phyloP scores from a whole-genome alignment of 2,888 invertebrate genomes.

The Stegana nigrithorax region DNA sequence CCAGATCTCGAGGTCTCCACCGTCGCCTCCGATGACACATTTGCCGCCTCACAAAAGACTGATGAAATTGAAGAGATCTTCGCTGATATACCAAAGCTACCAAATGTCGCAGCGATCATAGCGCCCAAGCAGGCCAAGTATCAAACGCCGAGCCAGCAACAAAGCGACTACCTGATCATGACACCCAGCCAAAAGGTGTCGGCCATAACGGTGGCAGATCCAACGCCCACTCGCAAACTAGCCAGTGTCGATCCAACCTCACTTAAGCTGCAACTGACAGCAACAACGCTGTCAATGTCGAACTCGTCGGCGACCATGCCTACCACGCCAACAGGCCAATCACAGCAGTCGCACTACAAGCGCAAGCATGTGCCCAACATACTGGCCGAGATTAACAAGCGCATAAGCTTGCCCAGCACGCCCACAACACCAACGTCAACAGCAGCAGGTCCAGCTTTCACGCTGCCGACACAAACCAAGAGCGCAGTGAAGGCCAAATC shows the following conservation, averaged over 20 bases:
- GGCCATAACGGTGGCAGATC: slow-evolving; percentile 28
- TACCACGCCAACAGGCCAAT: slow-evolving; percentile 24
- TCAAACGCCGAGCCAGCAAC: slow-evolving; percentile 27
- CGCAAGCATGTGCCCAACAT: slow-evolving; percentile 65
- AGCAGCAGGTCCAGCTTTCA: neutral
- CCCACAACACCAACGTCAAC: slow-evolving; percentile 50
- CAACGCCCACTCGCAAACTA: slow-evolving; percentile 14
- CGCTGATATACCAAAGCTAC: slow-evolving; percentile 78
- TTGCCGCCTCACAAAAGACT: slow-evolving; percentile 60
- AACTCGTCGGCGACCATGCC: slow-evolving; percentile 19
- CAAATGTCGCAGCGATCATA: slow-evolving; percentile 80
- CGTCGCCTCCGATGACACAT: slow-evolving; percentile 32
- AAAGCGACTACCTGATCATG: slow-evolving; percentile 39
- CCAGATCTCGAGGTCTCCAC: slow-evolving; percentile 40
- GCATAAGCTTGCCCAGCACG: slow-evolving; percentile 56
- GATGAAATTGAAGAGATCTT: slow-evolving; percentile 67
- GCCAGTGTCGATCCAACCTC: slow-evolving; percentile 22
- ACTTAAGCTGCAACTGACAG: slow-evolving; percentile 41
- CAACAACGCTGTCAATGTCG: neutral
- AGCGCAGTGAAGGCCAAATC: slow-evolving; percentile 37
- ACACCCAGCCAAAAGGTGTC: slow-evolving; percentile 27
- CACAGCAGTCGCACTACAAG: slow-evolving; percentile 54
- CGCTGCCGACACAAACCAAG: slow-evolving; percentile 34
- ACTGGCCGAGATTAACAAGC: slow-evolving; percentile 65
- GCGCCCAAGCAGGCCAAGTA: slow-evolving; percentile 71